phyloP scores from a whole-genome alignment of 2,113 vertebrate genomes.

The Archilochus colubris region DNA sequence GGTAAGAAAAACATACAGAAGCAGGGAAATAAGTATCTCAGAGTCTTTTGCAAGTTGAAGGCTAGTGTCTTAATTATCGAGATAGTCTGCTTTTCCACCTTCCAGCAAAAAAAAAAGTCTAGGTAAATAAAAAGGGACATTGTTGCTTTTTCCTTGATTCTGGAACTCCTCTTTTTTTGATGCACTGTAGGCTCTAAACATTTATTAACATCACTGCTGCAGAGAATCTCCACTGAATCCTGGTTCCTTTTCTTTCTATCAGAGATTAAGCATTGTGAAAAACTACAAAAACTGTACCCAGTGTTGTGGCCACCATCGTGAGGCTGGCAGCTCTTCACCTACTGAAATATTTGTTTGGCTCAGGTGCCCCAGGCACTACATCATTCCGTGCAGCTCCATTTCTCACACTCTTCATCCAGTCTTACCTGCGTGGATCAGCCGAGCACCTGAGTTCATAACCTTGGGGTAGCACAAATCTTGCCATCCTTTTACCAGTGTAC shows the following conservation, averaged over 20 bases:
- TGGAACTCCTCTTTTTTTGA: not conserved
- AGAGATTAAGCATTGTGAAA: not conserved
- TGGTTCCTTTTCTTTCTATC: not conserved
- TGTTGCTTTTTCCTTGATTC: not conserved
- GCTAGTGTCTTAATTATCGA: not conserved
- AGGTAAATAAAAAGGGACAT: not conserved
- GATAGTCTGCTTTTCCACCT: not conserved
- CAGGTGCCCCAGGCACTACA: not conserved
- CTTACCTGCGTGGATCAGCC: not conserved
- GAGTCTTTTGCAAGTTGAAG: not conserved
- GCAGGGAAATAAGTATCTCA: not conserved
- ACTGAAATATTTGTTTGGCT: not conserved
- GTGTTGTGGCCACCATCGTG: not conserved
- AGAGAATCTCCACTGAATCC: not conserved
- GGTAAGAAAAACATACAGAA: not conserved
- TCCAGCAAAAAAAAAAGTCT: not conserved
- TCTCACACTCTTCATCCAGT: not conserved
- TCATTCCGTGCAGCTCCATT: not conserved
- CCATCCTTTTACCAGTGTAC: not conserved
- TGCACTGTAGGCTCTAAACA: not conserved
- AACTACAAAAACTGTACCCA: not conserved
- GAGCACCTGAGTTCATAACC: not conserved
- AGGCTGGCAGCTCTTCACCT: not conserved
- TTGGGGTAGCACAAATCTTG: not conserved
- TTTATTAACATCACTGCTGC: not conserved